phyloP scores from a whole-genome alignment of 2,888 invertebrate genomes.

The Hemistola chrysoprasaria region DNA sequence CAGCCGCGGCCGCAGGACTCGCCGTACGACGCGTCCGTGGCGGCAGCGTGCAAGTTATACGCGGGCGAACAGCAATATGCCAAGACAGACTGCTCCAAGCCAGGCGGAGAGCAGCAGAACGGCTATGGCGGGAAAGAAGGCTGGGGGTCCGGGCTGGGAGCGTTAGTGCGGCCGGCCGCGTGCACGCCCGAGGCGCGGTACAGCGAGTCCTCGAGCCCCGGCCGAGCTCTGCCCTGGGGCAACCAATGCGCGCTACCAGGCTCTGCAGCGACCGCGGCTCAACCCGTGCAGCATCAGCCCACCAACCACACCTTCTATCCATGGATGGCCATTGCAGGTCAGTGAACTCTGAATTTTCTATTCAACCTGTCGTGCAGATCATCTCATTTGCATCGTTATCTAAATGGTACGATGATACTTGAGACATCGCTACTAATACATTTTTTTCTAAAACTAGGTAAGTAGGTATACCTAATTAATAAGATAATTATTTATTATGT shows the following conservation, averaged over 20 bases:
- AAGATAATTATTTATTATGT: conserved; percentile 11
- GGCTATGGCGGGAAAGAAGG: conserved; percentile 88
- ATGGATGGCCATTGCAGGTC: conserved; percentile 99
- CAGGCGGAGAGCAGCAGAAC: conserved; percentile 84
- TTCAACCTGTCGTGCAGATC: conserved; percentile 8
- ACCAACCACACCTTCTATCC: conserved; percentile 97
- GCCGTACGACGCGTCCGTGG: conserved; percentile 94
- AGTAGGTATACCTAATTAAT: conserved; percentile 3
- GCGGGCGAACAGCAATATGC: conserved; percentile 86
- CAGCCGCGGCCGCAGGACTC: conserved; percentile 94
- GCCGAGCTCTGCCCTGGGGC: conserved; percentile 90
- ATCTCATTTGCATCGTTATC: conserved; percentile 23
- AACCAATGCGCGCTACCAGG: conserved; percentile 94
- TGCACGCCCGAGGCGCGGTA: conserved; percentile 95
- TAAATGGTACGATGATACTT: conserved; percentile 6
- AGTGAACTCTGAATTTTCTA: conserved; percentile 61
- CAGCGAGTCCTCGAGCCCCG: conserved; percentile 92
- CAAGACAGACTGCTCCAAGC: conserved; percentile 91
- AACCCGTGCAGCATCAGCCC: conserved; percentile 94
- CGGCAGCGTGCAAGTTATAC: conserved; percentile 92
- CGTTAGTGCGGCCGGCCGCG: conserved; percentile 90
- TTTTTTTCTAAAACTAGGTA: no score
- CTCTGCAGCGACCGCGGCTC: conserved; percentile 89
- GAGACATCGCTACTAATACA: conserved; percentile 2
- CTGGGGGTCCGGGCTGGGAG: conserved; percentile 86